Evolutionary conservation across 2,888 invertebrate genomes (phyloP), one percentile per base, ranked within the genome.

Genomic region (Drosophila phalerata): DNA sequence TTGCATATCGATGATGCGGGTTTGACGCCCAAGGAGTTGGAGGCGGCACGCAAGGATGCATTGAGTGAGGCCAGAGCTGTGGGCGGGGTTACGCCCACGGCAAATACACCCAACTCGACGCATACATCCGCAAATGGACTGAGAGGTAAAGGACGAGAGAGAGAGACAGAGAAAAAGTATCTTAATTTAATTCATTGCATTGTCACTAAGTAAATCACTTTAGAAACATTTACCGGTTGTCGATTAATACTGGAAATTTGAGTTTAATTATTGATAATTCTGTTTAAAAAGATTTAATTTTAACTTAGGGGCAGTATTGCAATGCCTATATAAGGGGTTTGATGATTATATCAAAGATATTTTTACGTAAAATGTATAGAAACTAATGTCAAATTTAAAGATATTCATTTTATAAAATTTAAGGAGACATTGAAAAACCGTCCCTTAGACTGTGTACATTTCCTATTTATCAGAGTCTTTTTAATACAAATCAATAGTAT

Each of bases 41-140:
- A 91, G 66, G 82, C 90, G 48, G 83, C 81, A 22, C 76, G 69
- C 43, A 80, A 76, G 56, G 78, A 81, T 45, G 77, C 85, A 0
- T 58, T 76, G 4, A 69, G 45, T 15, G 80, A 73, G 25, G 73
- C 51, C 42, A 42, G 64, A 32, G 70, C 72, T 3, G 77, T 70
- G 11, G 76, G 79, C 38, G 85, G 81, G 2, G 69, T 72, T 55
- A 72, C 73, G 64, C 79, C 83, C 43, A 77, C 79, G 17, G 77
- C 84, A 3, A 80, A 87, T 45, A 87, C 87, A 11, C 82, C 84
- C 47, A 87, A 82, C 63, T 85, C 87, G 11, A 79, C 69, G 61
- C 83, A 88, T 69, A 80, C 83, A 4, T 90, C 91, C 19, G 81
- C 88, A 19, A 91, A 90, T 74, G 90, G 90, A 57, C 79, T 91